Evolutionary conservation across 2,888 invertebrate species (phyloP), one percentile per base, ranked within the genome.

Genomic region (Petrolisthes cinctipes): DNA sequence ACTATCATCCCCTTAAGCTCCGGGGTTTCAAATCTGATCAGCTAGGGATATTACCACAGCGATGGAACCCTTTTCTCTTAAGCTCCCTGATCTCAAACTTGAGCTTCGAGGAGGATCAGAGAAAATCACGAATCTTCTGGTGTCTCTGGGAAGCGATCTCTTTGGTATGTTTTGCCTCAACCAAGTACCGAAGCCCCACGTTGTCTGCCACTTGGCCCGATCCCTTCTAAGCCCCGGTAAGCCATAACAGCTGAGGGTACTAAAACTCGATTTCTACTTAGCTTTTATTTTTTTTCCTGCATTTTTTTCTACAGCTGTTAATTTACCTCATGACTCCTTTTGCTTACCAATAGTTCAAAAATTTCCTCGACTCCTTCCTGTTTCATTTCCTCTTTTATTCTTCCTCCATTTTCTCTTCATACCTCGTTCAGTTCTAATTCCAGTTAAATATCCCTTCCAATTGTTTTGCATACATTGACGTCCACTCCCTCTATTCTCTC

Each of bases 211-310:
- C 82, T 73, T 9, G 14, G 56, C 53, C 54, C 71, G 57, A 75
- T 20, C 23, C 83, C 54, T 57, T 57, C 54, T 83, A 83, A 83
- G 73, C 75, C 75, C n/a, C 37, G 73, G 73, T 83, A 83, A 83
- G 75, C 83, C 75, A 4, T 37, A 83, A 83, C 83, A 83, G 75
- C 83, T 83, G 83, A 73, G 73, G 56, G 5, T 51, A 56, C 56
- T 53, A n/a, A 83, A 75, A 75, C 54, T 83, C 73, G 20, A 57
- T 37, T 6, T 56, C 37, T 57, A 11, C 17, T 11, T n/a, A 71
- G 71, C 20, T 14, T 71, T 2, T 71, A 71, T 71, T 54, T 71
- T 71, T 17, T n/a, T n/a, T 71, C 17, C 61, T 17, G 17, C 61
- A 11, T 61, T 11, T 61, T 17, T 17, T 61, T 61, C 61, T 61